Conservation (phyloP, 2,888 invertebrate species). For the Morpho deidamia region DNA sequence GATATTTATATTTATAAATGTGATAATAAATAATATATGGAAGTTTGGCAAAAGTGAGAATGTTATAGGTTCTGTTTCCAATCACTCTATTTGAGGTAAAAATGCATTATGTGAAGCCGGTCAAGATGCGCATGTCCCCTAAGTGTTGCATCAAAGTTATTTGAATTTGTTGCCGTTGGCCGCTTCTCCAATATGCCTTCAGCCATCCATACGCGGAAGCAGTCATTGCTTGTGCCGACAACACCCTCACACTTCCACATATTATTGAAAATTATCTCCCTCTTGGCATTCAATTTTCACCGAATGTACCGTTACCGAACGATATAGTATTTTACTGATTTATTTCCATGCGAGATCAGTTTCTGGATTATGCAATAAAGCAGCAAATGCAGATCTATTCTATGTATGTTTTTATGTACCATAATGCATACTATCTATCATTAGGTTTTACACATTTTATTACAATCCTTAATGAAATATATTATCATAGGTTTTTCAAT, state of each 20-base stretch:
- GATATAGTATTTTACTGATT: constrained; percentile 7
- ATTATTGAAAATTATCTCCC: constrained; percentile 69
- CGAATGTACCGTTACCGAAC: constrained; percentile 24
- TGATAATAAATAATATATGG: constrained; percentile 75
- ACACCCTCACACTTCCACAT: constrained; percentile 56
- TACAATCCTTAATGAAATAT: too few relatives aligned
- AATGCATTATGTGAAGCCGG: constrained; percentile 34
- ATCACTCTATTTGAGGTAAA: constrained; percentile 24
- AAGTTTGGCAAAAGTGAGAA: constrained; percentile 65
- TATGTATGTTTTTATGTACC: constrained; percentile 6
- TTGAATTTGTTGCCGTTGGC: constrained; percentile 13
- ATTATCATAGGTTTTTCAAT: too few relatives aligned
- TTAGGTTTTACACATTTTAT: too few relatives aligned
- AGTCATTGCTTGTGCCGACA: constrained; percentile 17
- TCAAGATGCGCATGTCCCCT: constrained; percentile 9
- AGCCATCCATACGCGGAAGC: constrained; percentile 8
- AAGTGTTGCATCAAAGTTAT: constrained; percentile 12
- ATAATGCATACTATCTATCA: constrained; percentile 1
- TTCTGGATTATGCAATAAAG: background rate
- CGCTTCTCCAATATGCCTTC: constrained; percentile 5
- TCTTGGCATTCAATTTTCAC: constrained; percentile 43
- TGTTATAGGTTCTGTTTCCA: constrained; percentile 55
- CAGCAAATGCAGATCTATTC: constrained; percentile 8
- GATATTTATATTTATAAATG: constrained; percentile 73
- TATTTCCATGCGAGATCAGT: constrained; percentile 10